Evolutionary conservation across 2,113 vertebrate genomes (phyloP).

Genomic region (Oryzias javanicus): DNA sequence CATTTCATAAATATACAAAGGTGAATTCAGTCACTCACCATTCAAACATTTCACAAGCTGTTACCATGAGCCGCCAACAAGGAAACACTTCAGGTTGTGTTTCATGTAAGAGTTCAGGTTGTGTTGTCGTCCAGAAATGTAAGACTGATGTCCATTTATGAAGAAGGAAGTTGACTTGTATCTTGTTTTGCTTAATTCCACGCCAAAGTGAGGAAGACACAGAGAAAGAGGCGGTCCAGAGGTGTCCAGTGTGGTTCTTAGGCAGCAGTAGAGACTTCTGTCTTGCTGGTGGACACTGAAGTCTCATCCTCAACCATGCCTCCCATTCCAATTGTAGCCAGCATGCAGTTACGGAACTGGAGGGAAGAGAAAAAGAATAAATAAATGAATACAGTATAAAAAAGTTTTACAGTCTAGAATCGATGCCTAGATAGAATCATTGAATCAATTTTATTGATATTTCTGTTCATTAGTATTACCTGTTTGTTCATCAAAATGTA

Average conservation of each 20-base stretch:
- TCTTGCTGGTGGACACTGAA: constrained; percentile 84
- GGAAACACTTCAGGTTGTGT: constrained; percentile 15
- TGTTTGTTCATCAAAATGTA: constrained; percentile 81
- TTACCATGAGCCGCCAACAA: constrained; percentile 2
- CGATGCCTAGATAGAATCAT: no score
- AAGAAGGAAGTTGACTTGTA: no score
- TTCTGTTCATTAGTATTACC: constrained; percentile 49
- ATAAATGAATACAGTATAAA: no score
- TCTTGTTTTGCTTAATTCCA: neutral
- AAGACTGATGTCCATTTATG: no score
- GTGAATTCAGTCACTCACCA: constrained; percentile 13
- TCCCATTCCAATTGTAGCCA: constrained; percentile 80
- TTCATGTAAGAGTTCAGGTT: constrained; percentile 12
- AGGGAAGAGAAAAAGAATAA: neutral
- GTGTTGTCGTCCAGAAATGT: neutral
- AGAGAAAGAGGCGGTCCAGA: constrained; percentile 11
- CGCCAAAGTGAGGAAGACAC: constrained; percentile 9
- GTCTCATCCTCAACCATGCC: constrained; percentile 80
- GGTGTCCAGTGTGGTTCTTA: constrained; percentile 37
- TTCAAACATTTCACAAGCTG: constrained; percentile 14
- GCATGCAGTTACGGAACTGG: constrained; percentile 86
- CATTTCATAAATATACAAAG: constrained; percentile 33
- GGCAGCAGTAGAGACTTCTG: constrained; percentile 81
- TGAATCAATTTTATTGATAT: no score
- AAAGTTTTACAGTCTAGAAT: no score